Percentiles rank a stretch among this genome's conserved stretches.
Conservation (phyloP, 2,888 invertebrate genomes). For the Timema podura region DNA sequence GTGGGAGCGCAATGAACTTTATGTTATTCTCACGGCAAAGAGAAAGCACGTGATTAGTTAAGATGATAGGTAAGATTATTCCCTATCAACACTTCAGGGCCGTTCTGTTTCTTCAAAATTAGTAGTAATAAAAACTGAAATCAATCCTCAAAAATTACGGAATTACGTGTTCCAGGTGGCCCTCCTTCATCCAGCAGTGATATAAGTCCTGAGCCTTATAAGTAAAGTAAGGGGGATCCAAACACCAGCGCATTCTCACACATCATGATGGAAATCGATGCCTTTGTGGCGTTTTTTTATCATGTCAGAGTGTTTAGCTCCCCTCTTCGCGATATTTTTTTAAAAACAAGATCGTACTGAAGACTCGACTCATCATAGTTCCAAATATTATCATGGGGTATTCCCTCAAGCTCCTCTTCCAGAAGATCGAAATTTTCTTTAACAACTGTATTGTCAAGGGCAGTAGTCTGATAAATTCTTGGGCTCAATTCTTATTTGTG, state of each 20-base stretch:
- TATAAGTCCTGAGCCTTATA: not conserved
- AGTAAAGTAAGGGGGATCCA: not conserved
- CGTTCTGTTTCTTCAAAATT: too few relatives aligned
- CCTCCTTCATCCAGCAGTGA: not conserved
- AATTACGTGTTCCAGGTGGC: too few relatives aligned
- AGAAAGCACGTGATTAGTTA: not conserved
- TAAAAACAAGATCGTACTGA: too few relatives aligned
- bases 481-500: too few relatives aligned
- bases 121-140: too few relatives aligned
- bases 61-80: not conserved
- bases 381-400: not conserved
- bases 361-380: too few relatives aligned
- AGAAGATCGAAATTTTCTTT: not conserved
- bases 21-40: not conserved
- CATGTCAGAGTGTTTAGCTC: not conserved
- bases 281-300: not conserved
- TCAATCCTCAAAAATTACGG: too few relatives aligned
- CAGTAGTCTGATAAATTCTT: too few relatives aligned
- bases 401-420: conserved; percentile 3
- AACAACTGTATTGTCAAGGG: too few relatives aligned
- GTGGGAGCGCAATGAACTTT: not conserved
- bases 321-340: not conserved
- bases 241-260: not conserved
- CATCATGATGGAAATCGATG: not conserved
- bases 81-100: too few relatives aligned